phyloP scores from a whole-genome alignment of 2,888 invertebrate genomes.

The Deilephila porcellus region DNA sequence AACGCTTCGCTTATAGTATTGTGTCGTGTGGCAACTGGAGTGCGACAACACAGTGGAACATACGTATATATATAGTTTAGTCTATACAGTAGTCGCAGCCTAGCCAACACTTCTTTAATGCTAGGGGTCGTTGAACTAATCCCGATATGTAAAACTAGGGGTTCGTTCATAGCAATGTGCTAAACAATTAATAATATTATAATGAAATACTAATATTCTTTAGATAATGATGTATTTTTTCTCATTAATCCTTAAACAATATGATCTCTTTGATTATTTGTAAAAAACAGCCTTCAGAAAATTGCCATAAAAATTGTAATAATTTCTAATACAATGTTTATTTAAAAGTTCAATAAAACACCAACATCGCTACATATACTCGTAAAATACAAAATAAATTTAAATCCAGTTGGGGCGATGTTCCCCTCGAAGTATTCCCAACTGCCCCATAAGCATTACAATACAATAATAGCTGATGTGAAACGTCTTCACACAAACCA shows the following conservation, averaged over 20 bases:
- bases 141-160: slow-evolving; percentile 19
- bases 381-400: background rate
- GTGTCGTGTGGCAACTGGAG: background rate
- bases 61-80: slow-evolving; percentile 3
- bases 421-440: background rate
- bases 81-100: slow-evolving; percentile 15
- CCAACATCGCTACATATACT: background rate
- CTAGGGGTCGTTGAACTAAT: slow-evolving; percentile 26
- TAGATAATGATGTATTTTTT: background rate
- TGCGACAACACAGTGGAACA: slow-evolving; percentile 14
- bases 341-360: background rate
- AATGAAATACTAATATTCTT: background rate
- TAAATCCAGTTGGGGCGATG: background rate
- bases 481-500: slow-evolving; percentile 52
- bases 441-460: background rate
- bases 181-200: background rate
- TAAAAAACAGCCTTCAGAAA: no score
- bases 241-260: background rate
- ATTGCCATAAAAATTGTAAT: no score
- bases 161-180: background rate
- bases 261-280: no score
- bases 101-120: slow-evolving; percentile 28
- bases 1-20: slow-evolving; percentile 22
- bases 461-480: slow-evolving; percentile 39
- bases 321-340: no score